phyloP scores from a whole-genome alignment of 2,888 invertebrate genomes.

The Drosophila falleni region DNA sequence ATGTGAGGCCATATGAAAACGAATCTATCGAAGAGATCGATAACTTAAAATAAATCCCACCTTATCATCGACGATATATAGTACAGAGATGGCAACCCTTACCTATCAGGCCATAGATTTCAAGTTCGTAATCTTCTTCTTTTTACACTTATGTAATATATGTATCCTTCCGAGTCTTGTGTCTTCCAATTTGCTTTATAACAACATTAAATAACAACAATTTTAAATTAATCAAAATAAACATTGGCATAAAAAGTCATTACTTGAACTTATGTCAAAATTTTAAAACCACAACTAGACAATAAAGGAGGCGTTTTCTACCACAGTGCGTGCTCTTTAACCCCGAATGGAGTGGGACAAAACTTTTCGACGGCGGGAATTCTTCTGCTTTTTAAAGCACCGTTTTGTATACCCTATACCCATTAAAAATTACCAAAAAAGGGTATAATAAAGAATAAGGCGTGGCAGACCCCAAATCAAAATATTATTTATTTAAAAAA shows the following conservation, averaged over 20 bases:
- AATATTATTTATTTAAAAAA: too few species aligned
- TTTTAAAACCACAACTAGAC: neutral
- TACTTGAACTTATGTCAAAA: neutral
- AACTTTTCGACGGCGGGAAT: too few species aligned
- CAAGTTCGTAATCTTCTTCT: neutral
- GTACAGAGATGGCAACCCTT: neutral
- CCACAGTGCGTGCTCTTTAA: too few species aligned
- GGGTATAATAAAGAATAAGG: too few species aligned
- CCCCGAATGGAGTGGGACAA: too few species aligned
- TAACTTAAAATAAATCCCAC: neutral
- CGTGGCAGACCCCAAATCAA: too few species aligned
- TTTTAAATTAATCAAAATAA: conserved; percentile 12
- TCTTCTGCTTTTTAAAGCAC: too few species aligned
- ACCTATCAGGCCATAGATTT: conserved; percentile 24
- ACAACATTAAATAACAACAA: conserved; percentile 11
- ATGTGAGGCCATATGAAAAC: conserved; percentile 17
- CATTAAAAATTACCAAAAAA: too few species aligned
- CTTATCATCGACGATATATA: neutral
- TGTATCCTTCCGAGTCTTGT: neutral
- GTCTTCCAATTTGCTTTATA: conserved; percentile 9
- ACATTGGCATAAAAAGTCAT: conserved; percentile 6
- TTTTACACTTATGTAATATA: neutral
- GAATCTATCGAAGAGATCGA: neutral
- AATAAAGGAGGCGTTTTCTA: neutral
- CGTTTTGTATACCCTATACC: too few species aligned